A percentile compares a stretch with the other conserved stretches of the same genome.
Conservation (phyloP, 2,113 vertebrate species). For the Lasiurus borealis region DNA sequence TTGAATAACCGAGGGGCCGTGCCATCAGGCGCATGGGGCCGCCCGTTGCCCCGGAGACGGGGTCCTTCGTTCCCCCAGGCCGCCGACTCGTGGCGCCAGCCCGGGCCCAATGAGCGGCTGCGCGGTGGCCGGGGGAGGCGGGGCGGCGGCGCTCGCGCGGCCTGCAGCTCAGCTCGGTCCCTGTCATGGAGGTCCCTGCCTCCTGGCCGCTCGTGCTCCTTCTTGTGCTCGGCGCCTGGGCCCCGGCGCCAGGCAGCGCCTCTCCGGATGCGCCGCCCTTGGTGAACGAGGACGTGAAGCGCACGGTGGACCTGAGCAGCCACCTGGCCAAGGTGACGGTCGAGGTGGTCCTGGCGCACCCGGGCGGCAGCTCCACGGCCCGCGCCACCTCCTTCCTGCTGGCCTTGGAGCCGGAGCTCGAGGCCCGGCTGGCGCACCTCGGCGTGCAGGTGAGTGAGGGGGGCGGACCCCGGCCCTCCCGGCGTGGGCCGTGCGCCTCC, state of each 20-base stretch:
- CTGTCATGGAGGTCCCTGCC: slow-evolving; percentile 83
- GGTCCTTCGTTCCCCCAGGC: slow-evolving; percentile 53
- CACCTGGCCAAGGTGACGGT: slow-evolving; percentile 96
- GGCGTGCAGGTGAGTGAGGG: slow-evolving; percentile 92
- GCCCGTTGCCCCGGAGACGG: slow-evolving; percentile 60
- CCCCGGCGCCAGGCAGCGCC: slow-evolving; percentile 54
- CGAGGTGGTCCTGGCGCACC: slow-evolving; percentile 91
- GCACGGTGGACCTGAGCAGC: slow-evolving; percentile 94
- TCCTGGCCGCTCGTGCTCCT: slow-evolving; percentile 76
- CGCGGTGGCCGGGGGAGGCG: slow-evolving; percentile 75
- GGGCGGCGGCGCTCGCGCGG: slow-evolving; percentile 11
- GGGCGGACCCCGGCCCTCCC: rapidly evolving
- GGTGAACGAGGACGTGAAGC: slow-evolving; percentile 94
- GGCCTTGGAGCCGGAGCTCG: slow-evolving; percentile 93
- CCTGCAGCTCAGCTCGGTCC: not conserved
- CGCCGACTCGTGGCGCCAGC: slow-evolving; percentile 76
- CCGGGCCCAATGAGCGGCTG: slow-evolving; percentile 61
- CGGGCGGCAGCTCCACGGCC: slow-evolving; percentile 82
- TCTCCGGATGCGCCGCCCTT: slow-evolving; percentile 78
- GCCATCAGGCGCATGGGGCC: not conserved
- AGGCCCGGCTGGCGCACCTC: slow-evolving; percentile 92
- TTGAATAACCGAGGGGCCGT: too few species aligned
- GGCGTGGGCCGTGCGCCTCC: rapidly evolving
- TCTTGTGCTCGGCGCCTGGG: slow-evolving; percentile 68
- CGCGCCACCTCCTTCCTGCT: slow-evolving; percentile 89